Percentiles rank a stretch among this genome's conserved stretches.
Evolutionary conservation across 2,888 invertebrate genomes (phyloP).

Genomic region (Hedychridium roseum): DNA sequence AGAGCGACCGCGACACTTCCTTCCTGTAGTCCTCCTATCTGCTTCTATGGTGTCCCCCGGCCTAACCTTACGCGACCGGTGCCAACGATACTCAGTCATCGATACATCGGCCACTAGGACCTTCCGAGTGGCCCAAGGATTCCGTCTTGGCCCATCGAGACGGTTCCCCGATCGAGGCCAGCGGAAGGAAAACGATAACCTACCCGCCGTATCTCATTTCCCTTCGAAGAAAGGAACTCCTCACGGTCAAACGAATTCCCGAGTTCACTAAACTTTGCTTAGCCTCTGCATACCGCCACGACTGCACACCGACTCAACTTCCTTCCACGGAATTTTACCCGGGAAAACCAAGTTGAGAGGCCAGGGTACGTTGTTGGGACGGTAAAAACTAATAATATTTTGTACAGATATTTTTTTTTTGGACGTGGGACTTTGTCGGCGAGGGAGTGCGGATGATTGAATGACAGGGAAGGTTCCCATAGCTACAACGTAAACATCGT

Average conservation of each 20-base stretch:
- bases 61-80: constrained; percentile 25
- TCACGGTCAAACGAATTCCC: no score
- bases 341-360: no score
- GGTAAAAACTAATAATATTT: no score
- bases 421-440: no score
- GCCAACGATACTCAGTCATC: constrained; percentile 42
- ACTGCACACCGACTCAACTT: no score
- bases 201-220: constrained; percentile 18
- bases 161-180: neutral
- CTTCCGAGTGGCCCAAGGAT: no score
- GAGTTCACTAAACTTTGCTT: no score
- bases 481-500: constrained; percentile 25
- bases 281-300: no score
- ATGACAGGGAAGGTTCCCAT: constrained; percentile 41
- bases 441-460: no score
- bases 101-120: constrained; percentile 34
- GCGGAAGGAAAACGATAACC: constrained; percentile 6
- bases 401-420: no score
- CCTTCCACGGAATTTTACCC: no score
- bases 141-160: neutral
- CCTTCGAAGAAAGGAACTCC: neutral
- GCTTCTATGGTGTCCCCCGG: constrained; percentile 32
- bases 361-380: no score
- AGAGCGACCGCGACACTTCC: constrained; percentile 63
- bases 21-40: constrained; percentile 53